A percentile compares a stretch with the other conserved stretches of the same genome.
These are phyloP conservation scores for Bovichtus variegatus DNA, from an alignment of 2,797 vertebrate species.

Conservation along the genomic window DNA sequence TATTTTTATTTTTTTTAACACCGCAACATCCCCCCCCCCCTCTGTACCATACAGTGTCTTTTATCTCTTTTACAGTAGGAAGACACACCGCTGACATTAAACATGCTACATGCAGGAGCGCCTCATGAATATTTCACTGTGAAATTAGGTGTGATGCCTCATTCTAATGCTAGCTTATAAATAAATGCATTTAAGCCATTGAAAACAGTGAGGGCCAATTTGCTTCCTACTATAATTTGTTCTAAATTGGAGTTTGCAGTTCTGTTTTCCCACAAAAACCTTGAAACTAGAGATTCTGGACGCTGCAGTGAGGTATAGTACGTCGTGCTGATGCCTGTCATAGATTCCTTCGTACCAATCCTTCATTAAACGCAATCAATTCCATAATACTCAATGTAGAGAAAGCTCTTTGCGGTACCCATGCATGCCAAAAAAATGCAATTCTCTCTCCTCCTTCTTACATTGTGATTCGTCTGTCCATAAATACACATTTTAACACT, in stretches of 20 bases:
- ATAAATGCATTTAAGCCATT: conserved; percentile 61
- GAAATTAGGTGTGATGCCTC: conserved; percentile 69
- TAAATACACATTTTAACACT: conserved; percentile 62
- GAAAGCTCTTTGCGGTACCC: background rate
- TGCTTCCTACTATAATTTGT: conserved; percentile 29
- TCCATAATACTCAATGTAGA: background rate
- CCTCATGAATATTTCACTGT: conserved; percentile 76
- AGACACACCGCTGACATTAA: conserved; percentile 59
- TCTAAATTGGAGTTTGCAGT: conserved; percentile 22
- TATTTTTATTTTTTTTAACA: background rate
- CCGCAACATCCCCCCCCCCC: conserved; percentile 6
- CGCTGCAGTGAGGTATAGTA: conserved; percentile 3
- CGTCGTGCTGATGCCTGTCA: conserved; percentile 24
- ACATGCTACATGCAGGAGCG: conserved; percentile 57
- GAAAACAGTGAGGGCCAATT: conserved; percentile 30
- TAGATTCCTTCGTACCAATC: conserved; percentile 29
- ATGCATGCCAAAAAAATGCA: conserved; percentile 26
- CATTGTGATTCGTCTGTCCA: conserved; percentile 36
- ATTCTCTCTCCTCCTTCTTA: background rate
- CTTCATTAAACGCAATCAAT: conserved; percentile 49
- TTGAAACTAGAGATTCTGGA: background rate
- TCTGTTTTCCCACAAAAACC: conserved; percentile 6
- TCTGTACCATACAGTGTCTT: conserved; percentile 23
- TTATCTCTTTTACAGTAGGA: conserved; percentile 56
- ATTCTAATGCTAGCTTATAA: conserved; percentile 58